Percentiles rank a stretch among this genome's conserved stretches.
These are phyloP conservation scores for Gambusia holbrooki DNA, from an alignment of 2,113 vertebrate species.

Conservation along the genomic window DNA sequence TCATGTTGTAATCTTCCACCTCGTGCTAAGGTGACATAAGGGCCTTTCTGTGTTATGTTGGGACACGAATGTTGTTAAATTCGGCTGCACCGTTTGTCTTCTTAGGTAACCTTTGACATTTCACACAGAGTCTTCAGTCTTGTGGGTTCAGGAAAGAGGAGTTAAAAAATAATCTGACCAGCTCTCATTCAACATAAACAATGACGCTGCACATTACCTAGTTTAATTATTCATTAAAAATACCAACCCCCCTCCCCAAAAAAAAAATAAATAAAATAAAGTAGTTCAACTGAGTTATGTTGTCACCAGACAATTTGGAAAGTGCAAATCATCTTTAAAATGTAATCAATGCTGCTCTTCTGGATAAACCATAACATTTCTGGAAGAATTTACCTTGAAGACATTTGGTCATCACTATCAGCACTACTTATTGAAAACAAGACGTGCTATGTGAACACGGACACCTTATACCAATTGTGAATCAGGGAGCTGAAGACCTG, in stretches of 20 bases:
- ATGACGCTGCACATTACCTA: no score
- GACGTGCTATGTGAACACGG: background rate
- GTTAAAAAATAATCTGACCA: background rate
- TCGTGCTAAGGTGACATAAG: background rate
- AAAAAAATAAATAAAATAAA: no score
- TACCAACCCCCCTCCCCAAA: no score
- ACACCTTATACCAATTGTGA: background rate
- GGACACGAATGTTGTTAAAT: slow-evolving; percentile 23
- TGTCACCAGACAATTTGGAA: background rate
- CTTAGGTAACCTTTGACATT: background rate
- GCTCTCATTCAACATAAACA: background rate
- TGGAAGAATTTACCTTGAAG: background rate
- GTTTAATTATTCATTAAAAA: background rate
- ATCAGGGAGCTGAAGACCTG: background rate
- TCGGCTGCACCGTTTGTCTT: background rate
- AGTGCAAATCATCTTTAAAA: background rate
- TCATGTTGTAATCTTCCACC: background rate
- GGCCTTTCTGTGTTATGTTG: slow-evolving; percentile 28
- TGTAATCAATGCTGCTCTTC: background rate
- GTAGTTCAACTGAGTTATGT: no score
- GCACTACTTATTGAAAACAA: background rate
- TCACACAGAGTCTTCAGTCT: background rate
- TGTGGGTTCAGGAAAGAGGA: background rate
- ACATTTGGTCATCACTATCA: background rate
- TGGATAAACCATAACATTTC: background rate